phyloP scores from a whole-genome alignment of 2,797 vertebrate species.

The Fistularia tabacaria region DNA sequence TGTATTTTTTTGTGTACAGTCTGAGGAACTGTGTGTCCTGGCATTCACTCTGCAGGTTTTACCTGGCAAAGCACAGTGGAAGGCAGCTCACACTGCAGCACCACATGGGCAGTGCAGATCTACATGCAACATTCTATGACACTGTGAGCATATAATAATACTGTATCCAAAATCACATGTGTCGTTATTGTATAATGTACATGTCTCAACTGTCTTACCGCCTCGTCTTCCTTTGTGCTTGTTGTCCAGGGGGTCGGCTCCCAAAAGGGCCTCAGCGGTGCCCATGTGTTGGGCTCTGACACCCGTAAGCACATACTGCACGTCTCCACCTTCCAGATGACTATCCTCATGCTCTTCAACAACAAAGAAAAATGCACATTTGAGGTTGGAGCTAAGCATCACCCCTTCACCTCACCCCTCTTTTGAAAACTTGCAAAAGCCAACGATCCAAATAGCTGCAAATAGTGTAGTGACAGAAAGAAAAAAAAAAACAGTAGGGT shows the following conservation, averaged over 20 bases:
- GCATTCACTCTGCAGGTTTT: slow-evolving; percentile 79
- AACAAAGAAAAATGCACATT: slow-evolving; percentile 96
- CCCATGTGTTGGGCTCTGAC: slow-evolving; percentile 94
- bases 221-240: slow-evolving; percentile 64
- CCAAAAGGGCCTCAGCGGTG: slow-evolving; percentile 90
- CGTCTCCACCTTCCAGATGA: slow-evolving; percentile 99
- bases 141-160: slow-evolving; percentile 89
- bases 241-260: slow-evolving; percentile 84
- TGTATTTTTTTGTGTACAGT: too few species aligned
- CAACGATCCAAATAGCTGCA: too few species aligned
- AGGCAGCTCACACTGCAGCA: slow-evolving; percentile 95
- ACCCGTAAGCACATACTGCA: slow-evolving; percentile 96
- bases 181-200: not conserved
- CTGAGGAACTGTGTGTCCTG: not conserved
- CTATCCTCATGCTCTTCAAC: slow-evolving; percentile 98
- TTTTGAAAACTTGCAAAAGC: not conserved
- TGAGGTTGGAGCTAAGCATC: slow-evolving; percentile 76
- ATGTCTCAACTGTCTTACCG: not conserved
- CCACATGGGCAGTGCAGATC: slow-evolving; percentile 96
- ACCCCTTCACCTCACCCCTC: not conserved
- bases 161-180: not conserved
- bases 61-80: slow-evolving; percentile 95
- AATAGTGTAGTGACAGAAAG: too few species aligned
- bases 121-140: slow-evolving; percentile 95
- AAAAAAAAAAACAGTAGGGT: too few species aligned